A percentile compares a stretch with the other conserved stretches of the same genome.
Evolutionary conservation across 1,140 invertebrate species (phyloP).

Genomic region (Aradophagus sp.): DNA sequence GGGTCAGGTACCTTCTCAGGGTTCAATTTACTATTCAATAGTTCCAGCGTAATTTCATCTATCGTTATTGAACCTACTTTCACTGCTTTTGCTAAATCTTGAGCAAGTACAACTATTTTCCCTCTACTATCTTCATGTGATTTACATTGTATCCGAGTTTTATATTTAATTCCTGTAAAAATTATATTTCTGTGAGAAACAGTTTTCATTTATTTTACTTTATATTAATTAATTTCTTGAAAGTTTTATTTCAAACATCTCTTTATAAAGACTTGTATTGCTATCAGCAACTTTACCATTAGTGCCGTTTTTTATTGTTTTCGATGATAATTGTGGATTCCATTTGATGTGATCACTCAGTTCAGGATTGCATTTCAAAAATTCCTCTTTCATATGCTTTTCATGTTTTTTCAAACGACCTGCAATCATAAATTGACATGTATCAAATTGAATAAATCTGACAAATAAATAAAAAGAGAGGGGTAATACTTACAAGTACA

Average conservation of each 20-base stretch:
- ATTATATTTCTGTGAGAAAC: no score
- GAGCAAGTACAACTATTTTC: constrained; percentile 71
- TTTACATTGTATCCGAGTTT: constrained; percentile 74
- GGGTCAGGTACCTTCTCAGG: constrained; percentile 78
- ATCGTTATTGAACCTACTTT: constrained; percentile 58
- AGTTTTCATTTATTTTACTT: not conserved
- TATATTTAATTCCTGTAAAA: constrained; percentile 62
- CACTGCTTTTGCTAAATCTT: constrained; percentile 68
- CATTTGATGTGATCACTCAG: constrained; percentile 77
- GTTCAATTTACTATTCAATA: constrained; percentile 74
- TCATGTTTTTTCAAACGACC: constrained; percentile 77
- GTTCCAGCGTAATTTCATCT: constrained; percentile 70
- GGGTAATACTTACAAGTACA: no score
- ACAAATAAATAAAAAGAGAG: no score
- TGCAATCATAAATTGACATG: constrained; percentile 53
- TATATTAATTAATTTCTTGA: not conserved
- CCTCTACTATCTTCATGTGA: constrained; percentile 76
- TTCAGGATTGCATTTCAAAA: constrained; percentile 74
- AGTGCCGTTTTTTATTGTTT: constrained; percentile 77
- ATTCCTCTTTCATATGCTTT: constrained; percentile 74
- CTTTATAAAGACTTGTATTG: not conserved
- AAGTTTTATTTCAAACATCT: no score
- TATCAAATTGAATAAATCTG: no score
- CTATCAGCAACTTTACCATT: constrained; percentile 64
- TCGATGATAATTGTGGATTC: constrained; percentile 71